Percentiles rank a stretch among this genome's conserved stretches.
phyloP scores from a whole-genome alignment of 2,113 vertebrate genomes.

The Melanotaenia duboulayi region DNA sequence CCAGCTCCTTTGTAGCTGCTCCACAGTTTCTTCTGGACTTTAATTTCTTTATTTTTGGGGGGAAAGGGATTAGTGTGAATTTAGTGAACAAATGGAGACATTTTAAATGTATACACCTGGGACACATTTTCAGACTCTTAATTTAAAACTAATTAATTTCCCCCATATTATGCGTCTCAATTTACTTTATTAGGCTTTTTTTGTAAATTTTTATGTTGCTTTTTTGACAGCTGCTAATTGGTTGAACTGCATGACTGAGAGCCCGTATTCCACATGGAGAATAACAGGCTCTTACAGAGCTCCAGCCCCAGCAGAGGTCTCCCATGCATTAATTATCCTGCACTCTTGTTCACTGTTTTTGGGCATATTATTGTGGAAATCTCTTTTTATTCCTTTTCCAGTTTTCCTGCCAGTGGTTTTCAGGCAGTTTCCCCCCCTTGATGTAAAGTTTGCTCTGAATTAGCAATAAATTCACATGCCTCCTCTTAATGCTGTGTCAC shows the following conservation, averaged over 20 bases:
- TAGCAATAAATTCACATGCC: background rate
- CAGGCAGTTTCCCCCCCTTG: conserved; percentile 7
- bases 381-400: too few relatives aligned
- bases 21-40: too few relatives aligned
- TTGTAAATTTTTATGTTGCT: conserved; percentile 15
- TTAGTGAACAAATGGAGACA: background rate
- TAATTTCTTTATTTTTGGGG: background rate
- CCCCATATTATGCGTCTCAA: conserved; percentile 14
- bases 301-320: conserved; percentile 1
- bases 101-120: background rate
- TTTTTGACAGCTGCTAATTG: conserved; percentile 27
- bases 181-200: conserved; percentile 25
- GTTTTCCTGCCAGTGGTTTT: conserved; percentile 11
- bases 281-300: conserved; percentile 1
- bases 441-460: conserved; percentile 14
- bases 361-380: background rate
- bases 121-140: conserved; percentile 9
- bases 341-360: background rate
- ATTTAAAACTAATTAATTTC: conserved; percentile 27
- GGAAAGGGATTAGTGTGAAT: background rate
- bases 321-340: conserved; percentile 19
- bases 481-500: conserved; percentile 25
- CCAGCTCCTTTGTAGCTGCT: too few relatives aligned
- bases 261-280: conserved; percentile 5
- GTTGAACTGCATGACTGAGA: conserved; percentile 6